These are phyloP conservation scores for Apotomis turbidana DNA, from an alignment of 2,888 invertebrate genomes.

Conservation along the genomic window DNA sequence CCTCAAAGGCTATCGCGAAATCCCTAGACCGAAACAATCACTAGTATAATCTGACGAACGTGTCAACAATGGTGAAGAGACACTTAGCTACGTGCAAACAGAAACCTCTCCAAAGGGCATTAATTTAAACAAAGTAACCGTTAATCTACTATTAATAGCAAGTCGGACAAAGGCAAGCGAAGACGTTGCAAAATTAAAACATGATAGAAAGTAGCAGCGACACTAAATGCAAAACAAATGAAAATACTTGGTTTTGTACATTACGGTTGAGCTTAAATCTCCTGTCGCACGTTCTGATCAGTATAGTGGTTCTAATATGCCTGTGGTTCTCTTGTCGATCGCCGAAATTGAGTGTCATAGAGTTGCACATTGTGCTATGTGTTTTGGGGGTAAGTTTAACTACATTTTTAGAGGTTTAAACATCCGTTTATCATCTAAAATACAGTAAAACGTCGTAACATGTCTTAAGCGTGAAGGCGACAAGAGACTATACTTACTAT, in stretches of 20 bases:
- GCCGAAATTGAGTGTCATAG: conserved; percentile 44
- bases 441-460: too few species aligned
- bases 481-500: too few species aligned
- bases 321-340: conserved; percentile 51
- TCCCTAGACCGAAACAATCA: conserved; percentile 9
- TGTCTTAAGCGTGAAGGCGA: too few species aligned
- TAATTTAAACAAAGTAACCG: conserved; percentile 15
- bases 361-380: conserved; percentile 56
- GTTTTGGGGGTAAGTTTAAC: conserved; percentile 58
- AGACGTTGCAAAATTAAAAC: conserved; percentile 3
- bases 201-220: conserved; percentile 18
- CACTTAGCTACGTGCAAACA: conserved; percentile 33
- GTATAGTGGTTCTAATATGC: conserved; percentile 54
- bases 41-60: conserved; percentile 20
- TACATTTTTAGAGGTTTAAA: too few species aligned
- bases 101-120: conserved; percentile 16
- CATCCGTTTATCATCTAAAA: too few species aligned
- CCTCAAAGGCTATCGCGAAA: conserved; percentile 21
- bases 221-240: neutral
- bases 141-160: conserved; percentile 10
- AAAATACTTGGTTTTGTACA: conserved; percentile 44
- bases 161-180: conserved; percentile 5
- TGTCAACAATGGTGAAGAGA: conserved; percentile 35
- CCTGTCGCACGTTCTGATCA: conserved; percentile 52
- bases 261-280: conserved; percentile 50